Evolutionary conservation across 2,888 invertebrate species (phyloP).

Genomic region (Unio delphinus): DNA sequence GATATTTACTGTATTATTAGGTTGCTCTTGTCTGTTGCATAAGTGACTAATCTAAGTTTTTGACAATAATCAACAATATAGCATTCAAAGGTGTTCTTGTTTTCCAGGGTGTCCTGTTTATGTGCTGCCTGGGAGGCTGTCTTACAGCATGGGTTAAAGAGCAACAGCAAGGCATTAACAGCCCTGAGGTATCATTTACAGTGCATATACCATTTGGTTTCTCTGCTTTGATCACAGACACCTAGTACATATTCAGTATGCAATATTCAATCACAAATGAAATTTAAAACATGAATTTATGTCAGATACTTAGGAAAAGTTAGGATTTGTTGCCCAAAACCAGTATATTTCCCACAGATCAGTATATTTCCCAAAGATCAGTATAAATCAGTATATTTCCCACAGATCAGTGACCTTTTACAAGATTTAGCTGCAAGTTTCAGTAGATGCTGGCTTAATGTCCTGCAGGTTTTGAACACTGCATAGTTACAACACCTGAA

Average conservation of each 20-base stretch:
- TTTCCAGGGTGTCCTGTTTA: conserved; percentile 67
- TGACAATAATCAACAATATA: not conserved
- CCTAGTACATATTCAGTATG: too few relatives aligned
- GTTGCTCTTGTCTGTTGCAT: too few relatives aligned
- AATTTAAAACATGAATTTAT: not conserved
- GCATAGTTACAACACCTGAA: not conserved
- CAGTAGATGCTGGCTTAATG: too few relatives aligned
- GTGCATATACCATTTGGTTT: not conserved
- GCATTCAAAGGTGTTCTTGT: not conserved
- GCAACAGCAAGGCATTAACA: conserved; percentile 73
- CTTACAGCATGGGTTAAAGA: conserved; percentile 82
- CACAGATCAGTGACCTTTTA: not conserved
- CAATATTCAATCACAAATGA: not conserved
- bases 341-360: not conserved
- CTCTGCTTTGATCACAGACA: too few relatives aligned
- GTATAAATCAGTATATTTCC: not conserved
- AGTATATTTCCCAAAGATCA: not conserved
- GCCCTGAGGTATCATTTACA: conserved; percentile 67
- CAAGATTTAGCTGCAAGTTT: too few relatives aligned
- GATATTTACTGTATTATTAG: too few relatives aligned
- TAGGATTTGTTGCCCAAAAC: not conserved
- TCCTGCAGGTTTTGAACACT: too few relatives aligned
- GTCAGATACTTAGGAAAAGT: not conserved
- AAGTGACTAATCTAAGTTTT: too few relatives aligned
- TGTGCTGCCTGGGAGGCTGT: conserved; percentile 82